phyloP scores from a whole-genome alignment of 2,113 vertebrate species.

The Pterophyllum scalare region DNA sequence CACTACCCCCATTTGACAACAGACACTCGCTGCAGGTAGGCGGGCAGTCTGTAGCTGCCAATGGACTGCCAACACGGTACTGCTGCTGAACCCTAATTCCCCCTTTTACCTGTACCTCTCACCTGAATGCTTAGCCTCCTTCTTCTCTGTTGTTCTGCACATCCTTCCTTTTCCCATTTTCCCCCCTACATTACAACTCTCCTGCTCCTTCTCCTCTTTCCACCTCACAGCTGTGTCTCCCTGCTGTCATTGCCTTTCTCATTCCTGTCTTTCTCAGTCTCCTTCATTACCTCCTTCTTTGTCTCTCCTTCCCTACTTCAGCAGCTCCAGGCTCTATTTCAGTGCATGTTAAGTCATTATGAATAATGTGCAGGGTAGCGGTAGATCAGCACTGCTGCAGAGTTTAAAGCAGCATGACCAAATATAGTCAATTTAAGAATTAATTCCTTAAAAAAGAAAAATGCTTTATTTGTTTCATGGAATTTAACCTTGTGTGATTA shows the following conservation, averaged over 20 bases:
- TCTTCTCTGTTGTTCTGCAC: not conserved
- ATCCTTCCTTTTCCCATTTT: not conserved
- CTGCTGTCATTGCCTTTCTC: not conserved
- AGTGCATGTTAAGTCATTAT: not conserved
- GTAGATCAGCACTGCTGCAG: not conserved
- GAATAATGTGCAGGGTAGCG: not conserved
- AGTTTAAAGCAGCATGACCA: not conserved
- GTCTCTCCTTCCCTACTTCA: not conserved
- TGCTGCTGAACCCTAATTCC: not conserved
- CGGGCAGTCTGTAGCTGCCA: no score
- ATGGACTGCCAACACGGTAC: not conserved
- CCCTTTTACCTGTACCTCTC: not conserved
- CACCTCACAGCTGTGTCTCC: not conserved
- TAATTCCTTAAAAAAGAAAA: not conserved
- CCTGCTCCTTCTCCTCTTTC: not conserved
- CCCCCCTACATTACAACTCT: not conserved
- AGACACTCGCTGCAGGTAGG: not conserved
- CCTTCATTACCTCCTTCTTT: not conserved
- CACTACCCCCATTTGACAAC: not conserved
- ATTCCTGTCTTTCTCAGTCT: not conserved
- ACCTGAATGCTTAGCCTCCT: not conserved
- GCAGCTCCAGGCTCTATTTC: constrained; percentile 3
- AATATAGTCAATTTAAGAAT: not conserved
- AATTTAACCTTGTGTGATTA: constrained; percentile 44
- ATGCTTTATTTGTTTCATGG: constrained; percentile 15